Percentiles rank a stretch among this genome's conserved stretches.
Evolutionary conservation across 2,888 invertebrate species (phyloP).

Genomic region (Rutpela maculata): DNA sequence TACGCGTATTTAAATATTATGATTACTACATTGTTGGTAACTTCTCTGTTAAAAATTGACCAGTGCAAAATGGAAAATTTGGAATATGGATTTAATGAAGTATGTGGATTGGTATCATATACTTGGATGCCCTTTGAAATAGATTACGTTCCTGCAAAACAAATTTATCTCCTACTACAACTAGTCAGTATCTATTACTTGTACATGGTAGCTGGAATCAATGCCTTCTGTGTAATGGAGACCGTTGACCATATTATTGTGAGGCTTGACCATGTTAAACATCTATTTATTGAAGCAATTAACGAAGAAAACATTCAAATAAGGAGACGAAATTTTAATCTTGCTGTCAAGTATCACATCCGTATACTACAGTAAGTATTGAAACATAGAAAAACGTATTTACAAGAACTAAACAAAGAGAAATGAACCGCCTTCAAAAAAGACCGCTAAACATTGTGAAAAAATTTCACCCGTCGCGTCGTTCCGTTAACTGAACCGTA

Average conservation of each 20-base stretch:
- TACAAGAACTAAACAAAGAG: no score
- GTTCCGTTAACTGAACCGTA: no score
- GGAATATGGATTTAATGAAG: conserved; percentile 35
- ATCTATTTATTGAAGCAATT: conserved; percentile 35
- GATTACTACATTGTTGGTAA: conserved; percentile 27
- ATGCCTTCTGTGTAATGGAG: conserved; percentile 45
- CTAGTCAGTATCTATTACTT: conserved; percentile 43
- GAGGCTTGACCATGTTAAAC: conserved; percentile 42
- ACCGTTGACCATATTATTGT: conserved; percentile 42
- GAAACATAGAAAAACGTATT: no score
- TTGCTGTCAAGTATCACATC: conserved; percentile 45
- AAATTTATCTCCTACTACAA: conserved; percentile 40
- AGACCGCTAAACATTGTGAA: no score
- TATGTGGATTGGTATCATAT: conserved; percentile 46
- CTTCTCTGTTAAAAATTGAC: conserved; percentile 39
- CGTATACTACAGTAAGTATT: conserved; percentile 45
- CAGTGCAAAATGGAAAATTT: conserved; percentile 37
- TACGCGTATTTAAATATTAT: conserved; percentile 38
- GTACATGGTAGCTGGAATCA: conserved; percentile 44
- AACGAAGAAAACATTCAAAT: conserved; percentile 7
- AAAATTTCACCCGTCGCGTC: no score
- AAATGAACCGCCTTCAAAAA: no score
- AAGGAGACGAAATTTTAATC: conserved; percentile 40
- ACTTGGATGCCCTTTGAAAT: conserved; percentile 50
- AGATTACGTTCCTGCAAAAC: conserved; percentile 39